Base-by-base conservation (phyloP, 1,140 invertebrate species). In the Drosophila takahashii region DNA sequence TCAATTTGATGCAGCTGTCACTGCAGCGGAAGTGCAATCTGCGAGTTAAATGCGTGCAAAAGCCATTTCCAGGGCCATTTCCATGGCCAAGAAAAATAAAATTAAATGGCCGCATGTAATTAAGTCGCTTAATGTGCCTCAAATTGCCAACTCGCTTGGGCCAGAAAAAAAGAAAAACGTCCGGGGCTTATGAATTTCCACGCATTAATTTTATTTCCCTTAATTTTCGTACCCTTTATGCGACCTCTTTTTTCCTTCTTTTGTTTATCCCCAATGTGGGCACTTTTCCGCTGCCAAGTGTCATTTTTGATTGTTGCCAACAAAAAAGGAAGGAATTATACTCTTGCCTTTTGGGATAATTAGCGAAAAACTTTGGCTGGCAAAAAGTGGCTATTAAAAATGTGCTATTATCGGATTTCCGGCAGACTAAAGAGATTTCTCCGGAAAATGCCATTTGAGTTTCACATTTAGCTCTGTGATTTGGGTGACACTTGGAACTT, bases 1-100 rank as follows among this genome's bases (percentile, higher is more conserved):
- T 87, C 79, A 89, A 79, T 87, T 84, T 79, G 71, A 52, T 84
- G 84, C 83, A 87, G 79, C 79, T 87, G 83, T 89, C 83, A 78
- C 76, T 27, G 48, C 29, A 41, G 50, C 27, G 51, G 45, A 76
- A 73, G 67, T 89, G 84, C 79, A 84, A 77, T 89, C 51, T 84
- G 83, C 69, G 72, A 69, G 67, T 58, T 81, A 64, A 79, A 79
- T 76, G 84, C 71, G 61, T 76, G 83, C 70, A 61, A 45, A 77
- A 50, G 39, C 64, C 64, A 70, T 71, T 70, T 81, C 50, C 58
- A 53, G 32, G 32, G 41, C 34, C 50, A 73, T 62, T 64, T 42
- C 27, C 42, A 60, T 47, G 41, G 52, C 39, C 71, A 65, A 57
- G 64, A 58, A 62, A 66, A 72, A 84, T 81, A 78, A 87, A 86